Evolutionary conservation across 2,797 vertebrate species (phyloP).

Genomic region (Bovichtus diacanthus): DNA sequence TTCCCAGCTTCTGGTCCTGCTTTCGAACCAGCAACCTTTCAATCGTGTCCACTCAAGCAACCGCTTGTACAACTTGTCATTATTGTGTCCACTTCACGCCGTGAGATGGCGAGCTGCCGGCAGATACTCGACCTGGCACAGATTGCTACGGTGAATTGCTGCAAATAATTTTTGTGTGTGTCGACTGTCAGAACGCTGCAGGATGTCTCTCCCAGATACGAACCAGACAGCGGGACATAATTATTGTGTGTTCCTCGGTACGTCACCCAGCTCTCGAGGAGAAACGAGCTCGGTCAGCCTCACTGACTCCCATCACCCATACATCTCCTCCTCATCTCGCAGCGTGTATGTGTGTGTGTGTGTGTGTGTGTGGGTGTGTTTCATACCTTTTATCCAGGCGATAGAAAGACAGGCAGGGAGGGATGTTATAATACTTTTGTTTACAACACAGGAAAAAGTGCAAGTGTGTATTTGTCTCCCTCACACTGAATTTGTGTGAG

Average conservation of each 20-base stretch:
- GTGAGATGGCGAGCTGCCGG: slow-evolving; percentile 30
- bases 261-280: slow-evolving; percentile 44
- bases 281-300: slow-evolving; percentile 39
- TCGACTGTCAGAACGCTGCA: slow-evolving; percentile 46
- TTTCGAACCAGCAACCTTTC: slow-evolving; percentile 16
- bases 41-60: slow-evolving; percentile 6
- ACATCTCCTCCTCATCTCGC: too few relatives aligned
- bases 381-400: slow-evolving; percentile 31
- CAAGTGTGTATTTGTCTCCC: slow-evolving; percentile 48
- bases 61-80: slow-evolving; percentile 29
- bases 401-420: slow-evolving; percentile 32
- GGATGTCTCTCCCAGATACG: slow-evolving; percentile 34
- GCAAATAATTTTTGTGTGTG: slow-evolving; percentile 56
- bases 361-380: slow-evolving; percentile 2
- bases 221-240: slow-evolving; percentile 53
- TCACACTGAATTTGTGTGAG: slow-evolving; percentile 16
- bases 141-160: slow-evolving; percentile 12
- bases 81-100: slow-evolving; percentile 23
- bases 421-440: slow-evolving; percentile 55
- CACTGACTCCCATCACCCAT: slow-evolving; percentile 48
- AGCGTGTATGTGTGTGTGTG: slow-evolving; percentile 6
- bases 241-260: slow-evolving; percentile 53
- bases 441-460: slow-evolving; percentile 51
- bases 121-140: slow-evolving; percentile 36
- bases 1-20: slow-evolving; percentile 7